Base-by-base conservation (phyloP, 2,113 vertebrate genomes). In the Poeciliopsis retropinna region DNA sequence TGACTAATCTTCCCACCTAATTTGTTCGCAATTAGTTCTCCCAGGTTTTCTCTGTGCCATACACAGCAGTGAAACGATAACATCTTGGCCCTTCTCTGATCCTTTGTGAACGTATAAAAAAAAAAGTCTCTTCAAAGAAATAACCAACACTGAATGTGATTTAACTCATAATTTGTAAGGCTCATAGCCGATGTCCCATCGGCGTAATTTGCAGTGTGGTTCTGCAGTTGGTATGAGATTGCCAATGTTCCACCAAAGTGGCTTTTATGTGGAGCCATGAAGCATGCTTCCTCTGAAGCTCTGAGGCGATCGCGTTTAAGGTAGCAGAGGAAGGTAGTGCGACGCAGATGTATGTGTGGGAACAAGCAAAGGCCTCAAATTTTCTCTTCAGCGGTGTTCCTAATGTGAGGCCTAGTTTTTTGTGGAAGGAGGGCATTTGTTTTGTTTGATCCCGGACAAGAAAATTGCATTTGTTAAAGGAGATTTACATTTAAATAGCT, bases 141-240 rank as follows among this genome's bases (percentile, higher is more conserved):
- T 37, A 37, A 37, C 72, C 25, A 74, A 67, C 66, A 78, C 79
- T 79, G 76, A 85, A 88, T 87, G 73, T 60, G 79, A 72, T 81
- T 79, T 72, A 75, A 75, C 78, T 64, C 70, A 60, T 61, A 80
- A 84, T 87, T 88, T 91, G 72, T 51, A 30, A 73, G 66, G 32
- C 79, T 80, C 64, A 41, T 73, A 63, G 66, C 1, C 12, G 65
- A 81, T 72, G 84, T 86, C 78, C 73, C 65, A 47, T 60, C 60
- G 28, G 85, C 60, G 31, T 72, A 77, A 75, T 80, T 29, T 2
- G 64, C 32, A 47, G 70, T 76, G 67, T 76, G 65, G 10, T 74
- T 83, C 80, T 81, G 64, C 73, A 72, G 76, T 73, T 44, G 14
- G 57, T 85, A 91, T 85, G 80, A 75, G 82, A 84, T 78, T 84